Conservation (phyloP, 2,797 vertebrate genomes). For the Anabacerthia variegaticeps region DNA sequence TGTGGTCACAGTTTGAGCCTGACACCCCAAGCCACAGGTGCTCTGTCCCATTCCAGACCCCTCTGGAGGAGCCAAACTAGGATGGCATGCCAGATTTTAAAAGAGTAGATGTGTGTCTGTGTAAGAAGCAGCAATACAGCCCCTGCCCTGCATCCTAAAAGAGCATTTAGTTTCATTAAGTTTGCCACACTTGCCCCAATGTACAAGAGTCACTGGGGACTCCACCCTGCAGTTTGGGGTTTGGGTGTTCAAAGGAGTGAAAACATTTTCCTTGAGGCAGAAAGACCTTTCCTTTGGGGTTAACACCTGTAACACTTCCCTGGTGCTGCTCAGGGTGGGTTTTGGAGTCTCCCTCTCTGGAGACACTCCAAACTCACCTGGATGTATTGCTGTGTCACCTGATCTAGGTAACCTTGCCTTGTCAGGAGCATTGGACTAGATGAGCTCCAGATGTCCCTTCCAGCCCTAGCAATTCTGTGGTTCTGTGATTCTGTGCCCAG, state of each 20-base stretch:
- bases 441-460: not conserved
- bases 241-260: not conserved
- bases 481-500: not conserved
- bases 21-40: rapidly evolving
- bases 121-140: not conserved
- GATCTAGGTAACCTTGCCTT: not conserved
- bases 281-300: not conserved
- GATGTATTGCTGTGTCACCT: not conserved
- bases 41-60: not conserved
- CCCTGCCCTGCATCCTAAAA: not conserved
- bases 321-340: not conserved
- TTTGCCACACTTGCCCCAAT: rapidly evolving
- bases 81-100: not conserved
- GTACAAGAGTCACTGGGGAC: rapidly evolving
- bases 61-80: not conserved
- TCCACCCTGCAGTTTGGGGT: rapidly evolving
- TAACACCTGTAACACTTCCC: not conserved
- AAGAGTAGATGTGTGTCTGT: not conserved
- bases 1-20: not conserved
- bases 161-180: not conserved
- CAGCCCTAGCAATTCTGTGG: not conserved
- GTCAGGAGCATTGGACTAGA: not conserved
- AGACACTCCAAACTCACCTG: not conserved
- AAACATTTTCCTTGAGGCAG: not conserved
- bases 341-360: not conserved